Base-by-base conservation (phyloP, 2,888 invertebrate species). In the Perithous albicinctus region DNA sequence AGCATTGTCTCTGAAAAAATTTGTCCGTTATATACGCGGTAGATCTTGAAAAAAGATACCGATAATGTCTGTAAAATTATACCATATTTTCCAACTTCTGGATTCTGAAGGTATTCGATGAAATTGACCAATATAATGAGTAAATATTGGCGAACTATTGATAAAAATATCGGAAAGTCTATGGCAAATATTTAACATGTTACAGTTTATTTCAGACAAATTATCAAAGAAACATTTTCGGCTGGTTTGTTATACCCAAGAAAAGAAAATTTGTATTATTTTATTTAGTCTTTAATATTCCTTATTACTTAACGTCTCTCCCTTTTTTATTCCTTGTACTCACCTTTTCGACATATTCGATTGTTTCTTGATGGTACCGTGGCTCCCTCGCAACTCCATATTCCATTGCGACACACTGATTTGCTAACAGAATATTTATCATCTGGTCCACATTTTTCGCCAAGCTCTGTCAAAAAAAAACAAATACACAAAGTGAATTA, bases 291-390 rank as follows among this genome's bases (percentile, higher is more conserved):
- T 2, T 18, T 15, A 18, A 18, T 5, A 8, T 23, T 51, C 23
- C 3, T 51, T 23, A 12, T 12, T 20, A 1, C 48, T 20, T n/a
- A n/a, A n/a, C 8, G 10, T 48, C 20, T 48, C 7, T 48, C 3
- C 12, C 43, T 3, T 26, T 35, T 4, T 18, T 26, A 12, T 8
- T 6, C 3, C 29, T 23, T 15, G 15, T 5, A 51, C 84, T 77
- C 83, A 91, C 91, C 84, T 85, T 90, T 89, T 32, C 66, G 74
- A 35, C 91, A 92, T 12, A 69, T 1, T 38, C 66, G 85, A 78
- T 90, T 90, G 72, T 87, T 79, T 29, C n/a, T 61, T 2, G 86
- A 78, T 35, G 81, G 80, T 5, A 89, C 85, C 18, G n/a, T 86
- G 7, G 85, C 69, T 12, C 46, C 38, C 7, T 41, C 6, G 63